Base-by-base conservation (phyloP, 2,113 vertebrate genomes). In the Falco punctatus region DNA sequence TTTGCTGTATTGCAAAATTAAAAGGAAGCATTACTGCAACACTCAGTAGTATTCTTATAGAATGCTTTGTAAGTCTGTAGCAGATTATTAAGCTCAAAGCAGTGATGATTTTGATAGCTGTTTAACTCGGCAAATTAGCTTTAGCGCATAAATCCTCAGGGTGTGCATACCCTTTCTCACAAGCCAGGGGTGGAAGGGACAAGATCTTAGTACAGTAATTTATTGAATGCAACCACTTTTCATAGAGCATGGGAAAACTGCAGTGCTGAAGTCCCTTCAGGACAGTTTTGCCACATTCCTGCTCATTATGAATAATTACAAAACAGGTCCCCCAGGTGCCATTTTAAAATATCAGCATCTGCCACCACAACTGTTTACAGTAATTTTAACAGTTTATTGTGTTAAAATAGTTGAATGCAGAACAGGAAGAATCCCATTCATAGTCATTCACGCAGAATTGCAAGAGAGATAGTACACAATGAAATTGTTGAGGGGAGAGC, bases 1-100 rank as follows among this genome's bases (percentile, higher is more conserved):
- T 81, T 94, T 93, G 52, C 66, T 94, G 7, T 73, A 52, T 71
- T 93, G 48, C 27, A 70, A 97, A 95, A 91, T 95, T 90, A 82
- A 88, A 73, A 79, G 71, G 65, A 15, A 82, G 5, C 0, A 5
- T 95, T 96, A 86, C 66, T 94, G 96, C 64, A 88, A 11, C 21
- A 90, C 18, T 69, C 77, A 51, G 19, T 72, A 88, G 13, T 90
- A 65, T 62, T 91, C 54, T 86, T 87, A 46, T 3, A 58, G 66
- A 91, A 78, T 55, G 49, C n/a, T 80, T 71, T 64, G 17, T 75
- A 90, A 73, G 30, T 85, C 40, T 90, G 70, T 92, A 78, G 19
- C 13, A 83, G 21, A 15, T 72, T 85, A 67, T 94, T 89, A 77
- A 90, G n/a, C 73, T 90, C n/a, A 93, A 73, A 95, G 40, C 44